Percentiles rank a stretch among this genome's conserved stretches.
Conservation (phyloP, 2,888 invertebrate species). For the Sialis fuliginosa region DNA sequence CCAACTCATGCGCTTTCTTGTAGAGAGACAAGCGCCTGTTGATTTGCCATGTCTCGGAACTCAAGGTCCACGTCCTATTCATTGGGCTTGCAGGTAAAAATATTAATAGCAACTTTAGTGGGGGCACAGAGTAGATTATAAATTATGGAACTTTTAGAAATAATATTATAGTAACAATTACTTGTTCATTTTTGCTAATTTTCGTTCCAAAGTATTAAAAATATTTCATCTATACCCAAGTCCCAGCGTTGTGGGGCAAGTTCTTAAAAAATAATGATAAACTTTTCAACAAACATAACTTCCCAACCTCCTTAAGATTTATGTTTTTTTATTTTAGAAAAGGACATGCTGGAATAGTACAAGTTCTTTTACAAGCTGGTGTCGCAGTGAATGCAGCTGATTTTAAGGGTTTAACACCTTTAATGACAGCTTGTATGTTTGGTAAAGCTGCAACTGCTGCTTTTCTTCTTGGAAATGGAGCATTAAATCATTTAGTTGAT, state of each 20-base stretch:
- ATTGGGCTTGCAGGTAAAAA: constrained; percentile 59
- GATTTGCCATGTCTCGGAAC: constrained; percentile 76
- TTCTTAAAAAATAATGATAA: no score
- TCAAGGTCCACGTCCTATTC: constrained; percentile 78
- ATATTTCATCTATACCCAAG: no score
- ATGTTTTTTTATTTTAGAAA: constrained; percentile 37
- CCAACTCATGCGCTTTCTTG: constrained; percentile 73
- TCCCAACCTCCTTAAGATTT: no score
- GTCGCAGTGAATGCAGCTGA: constrained; percentile 81
- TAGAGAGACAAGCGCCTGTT: constrained; percentile 67
- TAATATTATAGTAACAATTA: no score
- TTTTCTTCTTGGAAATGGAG: constrained; percentile 78
- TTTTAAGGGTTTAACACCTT: constrained; percentile 74
- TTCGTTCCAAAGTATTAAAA: no score
- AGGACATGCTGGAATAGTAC: constrained; percentile 79
- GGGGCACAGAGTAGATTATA: no score
- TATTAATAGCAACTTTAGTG: no score
- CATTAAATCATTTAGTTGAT: constrained; percentile 68
- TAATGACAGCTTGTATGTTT: constrained; percentile 89
- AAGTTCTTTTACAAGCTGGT: constrained; percentile 57
- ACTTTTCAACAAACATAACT: no score
- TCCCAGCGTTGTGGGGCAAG: no score
- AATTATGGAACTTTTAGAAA: no score
- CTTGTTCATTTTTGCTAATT: no score
- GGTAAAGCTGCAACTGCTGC: constrained; percentile 81